Base-by-base conservation (phyloP, 2,797 vertebrate genomes). In the Microcaecilia unicolor region DNA sequence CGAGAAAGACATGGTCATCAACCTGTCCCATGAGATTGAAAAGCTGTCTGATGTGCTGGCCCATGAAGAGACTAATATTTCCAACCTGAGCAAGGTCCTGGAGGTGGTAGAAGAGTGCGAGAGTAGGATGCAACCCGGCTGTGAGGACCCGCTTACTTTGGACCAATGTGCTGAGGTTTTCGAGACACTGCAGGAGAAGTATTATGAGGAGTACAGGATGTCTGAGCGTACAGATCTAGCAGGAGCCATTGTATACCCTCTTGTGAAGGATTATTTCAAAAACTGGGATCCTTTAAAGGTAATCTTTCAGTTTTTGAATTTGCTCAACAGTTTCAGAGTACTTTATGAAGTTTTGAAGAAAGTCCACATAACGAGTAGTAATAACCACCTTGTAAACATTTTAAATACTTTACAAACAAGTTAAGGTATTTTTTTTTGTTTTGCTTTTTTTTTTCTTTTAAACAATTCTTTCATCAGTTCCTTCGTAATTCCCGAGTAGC, bases 261-360 rank as follows among this genome's bases (percentile, higher is more conserved):
- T 98, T 19, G 80, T 99, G 49, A 91, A 88, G 47, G 90, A 93
- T 13, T 88, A 89, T 52, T 91, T 99, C 58, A 76, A 71, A 51
- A 84, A 70, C 22, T 99, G 96, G 96, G 90, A 97, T 51, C 96
- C 96, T 3, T 74, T 99, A 7, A 91, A 89, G 80, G 96, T 97
- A 25, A 6, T n/a, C n/a, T n/a, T n/a, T n/a, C n/a, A n/a, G n/a
- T n/a, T n/a, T n/a, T n/a, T n/a, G n/a, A n/a, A n/a, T n/a, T n/a
- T n/a, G n/a, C n/a, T n/a, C n/a, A n/a, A n/a, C n/a, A n/a, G n/a
- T n/a, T n/a, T n/a, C n/a, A n/a, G n/a, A n/a, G n/a, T n/a, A n/a
- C n/a, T n/a, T n/a, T n/a, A n/a, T n/a, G n/a, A n/a, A n/a, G n/a
- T n/a, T n/a, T n/a, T n/a, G n/a, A n/a, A n/a, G n/a, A n/a, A n/a